phyloP scores from a whole-genome alignment of 2,113 vertebrate species.

The Sinosuthora webbiana region DNA sequence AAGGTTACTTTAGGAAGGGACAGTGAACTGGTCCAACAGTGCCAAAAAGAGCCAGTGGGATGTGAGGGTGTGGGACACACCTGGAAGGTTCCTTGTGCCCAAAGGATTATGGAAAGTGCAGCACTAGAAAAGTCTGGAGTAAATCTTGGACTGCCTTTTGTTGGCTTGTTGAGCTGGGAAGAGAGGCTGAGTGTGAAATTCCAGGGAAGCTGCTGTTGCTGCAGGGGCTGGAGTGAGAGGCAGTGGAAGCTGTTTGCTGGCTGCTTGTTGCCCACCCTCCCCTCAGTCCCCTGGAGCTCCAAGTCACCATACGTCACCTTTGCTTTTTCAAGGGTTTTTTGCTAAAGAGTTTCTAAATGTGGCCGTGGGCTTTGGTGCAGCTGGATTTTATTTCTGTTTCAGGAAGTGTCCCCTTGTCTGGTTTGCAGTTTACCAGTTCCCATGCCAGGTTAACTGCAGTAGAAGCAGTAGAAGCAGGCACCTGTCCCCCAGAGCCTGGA shows the following conservation, averaged over 20 bases:
- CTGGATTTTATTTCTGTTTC: neutral
- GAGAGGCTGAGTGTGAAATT: neutral
- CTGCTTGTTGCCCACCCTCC: neutral
- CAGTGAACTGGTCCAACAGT: neutral
- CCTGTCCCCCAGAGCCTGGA: no score
- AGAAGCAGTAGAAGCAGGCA: no score
- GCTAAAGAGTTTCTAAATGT: neutral
- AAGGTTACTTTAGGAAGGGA: neutral
- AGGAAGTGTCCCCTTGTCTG: neutral
- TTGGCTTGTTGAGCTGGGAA: neutral
- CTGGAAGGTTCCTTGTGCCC: neutral
- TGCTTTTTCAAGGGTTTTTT: neutral
- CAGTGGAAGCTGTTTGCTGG: neutral
- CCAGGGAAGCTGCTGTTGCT: neutral
- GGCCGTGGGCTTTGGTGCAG: neutral
- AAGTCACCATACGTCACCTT: neutral
- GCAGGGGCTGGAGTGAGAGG: neutral
- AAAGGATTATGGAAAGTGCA: neutral
- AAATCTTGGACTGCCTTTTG: neutral
- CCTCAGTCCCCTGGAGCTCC: neutral
- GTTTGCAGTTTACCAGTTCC: neutral
- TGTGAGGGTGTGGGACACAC: neutral
- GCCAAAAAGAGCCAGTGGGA: neutral
- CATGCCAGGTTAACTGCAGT: neutral
- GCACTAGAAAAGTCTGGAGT: neutral